Base-by-base conservation (phyloP, 1,140 invertebrate species). In the Drosophila persimilis region DNA sequence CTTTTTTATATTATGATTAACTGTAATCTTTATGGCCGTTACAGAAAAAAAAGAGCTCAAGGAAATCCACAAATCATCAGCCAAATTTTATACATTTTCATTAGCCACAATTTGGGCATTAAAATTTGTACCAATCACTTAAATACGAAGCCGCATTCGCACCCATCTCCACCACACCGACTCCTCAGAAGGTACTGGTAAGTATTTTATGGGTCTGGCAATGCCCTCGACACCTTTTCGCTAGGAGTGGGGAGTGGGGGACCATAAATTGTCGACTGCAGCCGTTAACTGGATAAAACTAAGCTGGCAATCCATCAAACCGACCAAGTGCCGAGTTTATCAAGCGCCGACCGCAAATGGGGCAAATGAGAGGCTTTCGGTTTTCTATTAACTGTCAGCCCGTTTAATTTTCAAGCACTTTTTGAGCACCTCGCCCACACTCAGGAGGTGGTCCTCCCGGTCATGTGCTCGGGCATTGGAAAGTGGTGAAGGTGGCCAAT, bases 241-340 rank as follows among this genome's bases (percentile, higher is more conserved):
- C 24, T 2, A 44, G 11, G n/a, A 13, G 54, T 46, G 22, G 11
- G 44, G 24, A 22, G 62, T 46, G 62, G 45, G 69, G 41, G 26
- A n/a, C 60, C 60, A 73, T 73, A 73, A 73, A 73, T 73, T 73
- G 71, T 57, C 70, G 71, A 73, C 59, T 73, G 35, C 61, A 81
- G 77, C 81, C 80, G 81, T 85, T 81, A 86, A 86, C 83, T 88
- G 83, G 81, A 77, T 86, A 81, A 77, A 81, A 88, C 83, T 75
- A 77, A 86, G 78, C 73, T 59, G 73, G 83, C 81, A 86, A 86
- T 86, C 76, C 81, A 86, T 86, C 81, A 86, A 86, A 88, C 54
- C 63, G 64, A 61, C 54, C n/a, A 31, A 66, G 39, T 66, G 59
- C 26, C 26, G 62, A 65, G 71, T 83, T 65, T 78, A 83, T 81